Evolutionary conservation across 2,888 invertebrate genomes (phyloP).

Genomic region (Aromia moschata): DNA sequence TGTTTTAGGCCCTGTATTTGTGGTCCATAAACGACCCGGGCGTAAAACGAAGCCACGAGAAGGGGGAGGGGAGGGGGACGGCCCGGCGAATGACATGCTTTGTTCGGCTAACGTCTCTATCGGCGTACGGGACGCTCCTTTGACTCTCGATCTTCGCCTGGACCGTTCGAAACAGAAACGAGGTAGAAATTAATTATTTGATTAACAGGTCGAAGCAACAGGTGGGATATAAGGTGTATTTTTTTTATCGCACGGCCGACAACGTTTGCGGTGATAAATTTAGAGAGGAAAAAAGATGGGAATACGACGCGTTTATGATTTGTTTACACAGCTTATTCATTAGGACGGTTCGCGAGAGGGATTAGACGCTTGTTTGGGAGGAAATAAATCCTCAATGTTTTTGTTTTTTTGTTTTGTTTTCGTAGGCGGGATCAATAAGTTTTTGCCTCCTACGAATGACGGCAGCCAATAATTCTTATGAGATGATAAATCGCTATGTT

Average conservation of each 20-base stretch:
- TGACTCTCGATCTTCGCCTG: background rate
- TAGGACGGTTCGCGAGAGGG: background rate
- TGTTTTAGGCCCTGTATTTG: conserved; percentile 18
- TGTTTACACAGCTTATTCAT: background rate
- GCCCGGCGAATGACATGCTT: conserved; percentile 2
- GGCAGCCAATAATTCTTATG: background rate
- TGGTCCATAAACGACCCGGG: background rate
- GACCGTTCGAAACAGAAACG: background rate
- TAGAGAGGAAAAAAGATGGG: conserved; percentile 2
- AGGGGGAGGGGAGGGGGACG: too few relatives aligned
- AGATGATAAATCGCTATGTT: background rate
- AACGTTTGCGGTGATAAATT: conserved; percentile 6
- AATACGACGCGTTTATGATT: conserved; percentile 2
- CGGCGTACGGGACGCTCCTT: background rate
- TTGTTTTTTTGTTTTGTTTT: background rate
- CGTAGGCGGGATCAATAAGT: background rate
- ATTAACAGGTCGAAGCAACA: conserved; percentile 7
- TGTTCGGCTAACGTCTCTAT: background rate
- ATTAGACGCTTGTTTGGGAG: background rate
- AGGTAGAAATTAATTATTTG: conserved; percentile 6
- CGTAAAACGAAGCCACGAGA: background rate
- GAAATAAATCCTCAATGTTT: background rate
- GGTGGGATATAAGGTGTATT: conserved; percentile 5
- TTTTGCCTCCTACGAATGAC: background rate
- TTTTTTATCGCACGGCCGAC: background rate